These are phyloP conservation scores for Cepaea hortensis DNA, from an alignment of 2,888 invertebrate species.

Conservation along the genomic window DNA sequence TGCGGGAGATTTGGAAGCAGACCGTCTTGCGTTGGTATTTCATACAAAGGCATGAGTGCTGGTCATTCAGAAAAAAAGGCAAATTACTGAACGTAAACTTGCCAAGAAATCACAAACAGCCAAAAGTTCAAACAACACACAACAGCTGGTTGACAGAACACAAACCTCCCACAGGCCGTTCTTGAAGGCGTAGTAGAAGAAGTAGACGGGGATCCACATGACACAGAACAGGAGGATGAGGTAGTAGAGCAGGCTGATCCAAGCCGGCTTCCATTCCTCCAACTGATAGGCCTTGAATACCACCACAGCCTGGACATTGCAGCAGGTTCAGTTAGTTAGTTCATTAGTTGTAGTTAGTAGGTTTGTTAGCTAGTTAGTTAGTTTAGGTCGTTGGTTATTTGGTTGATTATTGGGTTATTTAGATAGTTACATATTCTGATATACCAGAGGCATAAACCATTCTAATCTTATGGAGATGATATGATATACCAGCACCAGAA, in stretches of 20 bases:
- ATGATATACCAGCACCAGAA: too few relatives aligned
- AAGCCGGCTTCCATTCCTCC: constrained; percentile 37
- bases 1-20: too few relatives aligned
- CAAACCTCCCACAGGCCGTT: constrained; percentile 35
- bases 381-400: too few relatives aligned
- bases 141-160: background rate
- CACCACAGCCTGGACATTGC: constrained; percentile 42
- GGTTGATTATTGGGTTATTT: too few relatives aligned
- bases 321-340: background rate
- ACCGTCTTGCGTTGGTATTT: too few relatives aligned
- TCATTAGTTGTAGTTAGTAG: too few relatives aligned
- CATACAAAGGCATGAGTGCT: too few relatives aligned
- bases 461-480: too few relatives aligned
- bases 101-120: too few relatives aligned
- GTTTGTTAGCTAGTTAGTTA: too few relatives aligned
- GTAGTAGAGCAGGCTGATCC: constrained; percentile 53
- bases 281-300: constrained; percentile 51
- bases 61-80: too few relatives aligned
- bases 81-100: too few relatives aligned
- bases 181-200: constrained; percentile 45
- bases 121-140: background rate
- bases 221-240: constrained; percentile 49
- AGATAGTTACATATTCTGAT: background rate
- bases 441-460: background rate
- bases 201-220: constrained; percentile 41